Conservation (phyloP, 2,888 invertebrate genomes). For the Trichogramma dendrolimi region DNA sequence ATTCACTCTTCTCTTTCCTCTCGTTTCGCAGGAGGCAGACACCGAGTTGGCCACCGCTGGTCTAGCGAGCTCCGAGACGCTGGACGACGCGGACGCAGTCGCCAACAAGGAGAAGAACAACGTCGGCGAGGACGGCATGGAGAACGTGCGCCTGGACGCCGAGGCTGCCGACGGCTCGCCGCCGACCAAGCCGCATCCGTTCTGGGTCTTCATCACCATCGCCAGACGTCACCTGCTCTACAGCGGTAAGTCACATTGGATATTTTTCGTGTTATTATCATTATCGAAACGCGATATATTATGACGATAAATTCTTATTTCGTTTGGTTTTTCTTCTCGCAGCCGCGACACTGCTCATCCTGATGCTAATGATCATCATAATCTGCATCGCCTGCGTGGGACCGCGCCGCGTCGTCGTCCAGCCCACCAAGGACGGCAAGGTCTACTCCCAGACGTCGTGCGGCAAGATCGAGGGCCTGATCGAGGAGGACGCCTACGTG, state of each 20-base stretch:
- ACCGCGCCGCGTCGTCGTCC: constrained; percentile 55
- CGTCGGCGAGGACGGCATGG: constrained; percentile 66
- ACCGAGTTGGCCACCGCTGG: constrained; percentile 60
- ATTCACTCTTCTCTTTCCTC: background rate
- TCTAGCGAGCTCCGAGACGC: constrained; percentile 76
- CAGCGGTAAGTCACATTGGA: constrained; percentile 54
- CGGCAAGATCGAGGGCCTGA: constrained; percentile 72
- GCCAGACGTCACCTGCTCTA: constrained; percentile 60
- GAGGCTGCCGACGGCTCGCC: constrained; percentile 50
- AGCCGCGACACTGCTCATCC: constrained; percentile 58
- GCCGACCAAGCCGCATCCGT: constrained; percentile 41
- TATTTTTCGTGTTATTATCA: background rate
- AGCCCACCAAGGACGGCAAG: constrained; percentile 68
- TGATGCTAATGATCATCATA: constrained; percentile 63
- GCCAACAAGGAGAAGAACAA: constrained; percentile 60
- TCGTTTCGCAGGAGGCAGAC: constrained; percentile 46
- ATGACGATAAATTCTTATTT: background rate
- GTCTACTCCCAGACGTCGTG: constrained; percentile 72
- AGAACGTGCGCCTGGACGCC: constrained; percentile 65
- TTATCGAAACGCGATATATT: background rate
- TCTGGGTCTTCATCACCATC: constrained; percentile 38
- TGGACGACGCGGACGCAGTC: constrained; percentile 67
- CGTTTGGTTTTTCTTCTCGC: constrained; percentile 31
- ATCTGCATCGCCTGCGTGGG: constrained; percentile 62
- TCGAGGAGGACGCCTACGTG: constrained; percentile 74